Evolutionary conservation across 2,888 invertebrate species (phyloP), one percentile per base, ranked within the genome.

Genomic region (Hermaeophaga mercurialis): DNA sequence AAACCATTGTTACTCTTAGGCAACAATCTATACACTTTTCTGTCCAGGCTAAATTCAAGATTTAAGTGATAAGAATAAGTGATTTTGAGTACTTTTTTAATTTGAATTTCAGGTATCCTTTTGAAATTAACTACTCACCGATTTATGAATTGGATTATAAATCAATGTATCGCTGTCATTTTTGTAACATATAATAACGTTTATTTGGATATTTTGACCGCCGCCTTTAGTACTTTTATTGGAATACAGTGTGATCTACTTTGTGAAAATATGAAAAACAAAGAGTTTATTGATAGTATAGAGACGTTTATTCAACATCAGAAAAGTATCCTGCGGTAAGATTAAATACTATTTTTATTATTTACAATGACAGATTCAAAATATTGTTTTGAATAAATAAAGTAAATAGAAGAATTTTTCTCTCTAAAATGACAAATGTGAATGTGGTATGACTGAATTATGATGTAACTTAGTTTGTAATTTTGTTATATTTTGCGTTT

Each of bases 171-270:
- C n/a, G 31, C 56, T 4, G 28, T 59, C 28, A 31, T 52, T 0
- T 56, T 41, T 36, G 28, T 59, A 6, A 39, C 65, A 1, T 26
- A 33, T 12, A 44, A 50, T n/a, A 62, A 61, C 36, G 48, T 58
- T 6, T 62, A 56, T 14, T 39, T 45, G 0, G 63, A 66, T 31
- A 49, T 56, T 19, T 34, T 64, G 9, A 38, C 61, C 11, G 54
- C 58, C 5, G 63, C 50, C 3, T 58, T 63, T 31, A 47, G 56
- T 7, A 62, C 58, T 7, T 63, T 63, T 18, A 44, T 61, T 41
- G 58, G 63, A 2, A 36, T 61, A 19, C 64, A 66, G 17, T 65
- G 64, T 24, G 62, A 59, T 36, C 17, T 66, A 3, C 41, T 66
- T n/a, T 59, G 61, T 28, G 31, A 59, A 4, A 55, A 58, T 19